Evolutionary conservation across 2,888 invertebrate species (phyloP), one percentile per base, ranked within the genome.

Genomic region (Eupsilia transversa): DNA sequence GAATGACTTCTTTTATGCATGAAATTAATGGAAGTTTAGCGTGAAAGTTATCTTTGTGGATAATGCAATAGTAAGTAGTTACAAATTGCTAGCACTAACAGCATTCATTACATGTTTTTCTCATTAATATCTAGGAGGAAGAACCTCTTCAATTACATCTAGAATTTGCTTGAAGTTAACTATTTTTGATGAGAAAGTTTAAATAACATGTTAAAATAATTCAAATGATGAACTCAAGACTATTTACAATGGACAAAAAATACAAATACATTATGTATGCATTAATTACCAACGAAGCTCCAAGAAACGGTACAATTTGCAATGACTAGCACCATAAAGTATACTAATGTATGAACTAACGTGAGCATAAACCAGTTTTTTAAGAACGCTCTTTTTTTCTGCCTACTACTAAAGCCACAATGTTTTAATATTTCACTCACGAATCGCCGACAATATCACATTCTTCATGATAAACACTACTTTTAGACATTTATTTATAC

Each of bases 361-460:
- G 66, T 63, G 72, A 82, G 72, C 63, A 86, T 75, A 83, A 81
- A 82, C 84, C 77, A 78, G 59, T 72, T 80, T 74, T 64, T 33
- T 43, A 77, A 63, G 35, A 71, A 43, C 49, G 38, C 2, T 17
- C 33, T 43, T 63, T 60, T 70, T 71, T 75, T 41, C 61, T 79
- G 33, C 35, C 56, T 49, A 14, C 30, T 56, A 60, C 23, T 66
- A 73, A 75, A 83, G 59, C 77, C 59, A 74, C 76, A 72, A 43
- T 43, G 59, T 72, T 76, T 77, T 69, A 79, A 72, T 72, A 82
- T 72, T 73, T 71, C 68, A 89, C 88, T 89, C 90, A 89, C 88
- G 77, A 81, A 72, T 82, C 87, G 76, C 77, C 79, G 80, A 79
- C 78, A 82, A 85, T 80, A 86, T 86, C 86, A 87, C 85, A 86